These are phyloP conservation scores for Idaea aversata DNA, from an alignment of 2,888 invertebrate species.

Conservation along the genomic window DNA sequence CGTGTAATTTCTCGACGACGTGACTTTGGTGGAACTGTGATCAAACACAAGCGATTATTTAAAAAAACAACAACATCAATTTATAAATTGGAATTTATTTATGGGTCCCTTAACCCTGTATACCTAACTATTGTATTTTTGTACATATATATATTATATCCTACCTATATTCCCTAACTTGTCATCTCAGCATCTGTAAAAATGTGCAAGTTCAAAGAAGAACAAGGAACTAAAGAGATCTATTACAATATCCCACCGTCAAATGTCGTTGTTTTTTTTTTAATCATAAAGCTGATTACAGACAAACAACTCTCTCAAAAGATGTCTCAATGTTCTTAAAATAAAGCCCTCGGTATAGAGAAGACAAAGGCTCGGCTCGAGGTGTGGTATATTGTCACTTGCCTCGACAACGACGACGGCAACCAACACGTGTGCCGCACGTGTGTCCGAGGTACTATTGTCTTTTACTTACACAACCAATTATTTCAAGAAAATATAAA, in stretches of 20 bases:
- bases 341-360: conserved; percentile 11
- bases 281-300: background rate
- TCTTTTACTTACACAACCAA: conserved; percentile 35
- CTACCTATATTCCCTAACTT: background rate
- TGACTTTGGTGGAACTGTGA: no score
- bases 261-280: background rate
- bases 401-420: no score
- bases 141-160: background rate
- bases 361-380: conserved; percentile 31
- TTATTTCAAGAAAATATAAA: conserved; percentile 20
- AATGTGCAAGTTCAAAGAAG: background rate
- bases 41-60: no score
- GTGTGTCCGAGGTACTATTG: conserved; percentile 56
- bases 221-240: background rate
- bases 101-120: no score
- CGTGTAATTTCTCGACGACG: no score
- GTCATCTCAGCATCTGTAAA: background rate
- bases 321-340: conserved; percentile 8
- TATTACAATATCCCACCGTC: background rate
- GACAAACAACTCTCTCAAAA: conserved; percentile 19
- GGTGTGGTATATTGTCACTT: conserved; percentile 31
- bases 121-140: no score
- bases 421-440: conserved; percentile 54
- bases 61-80: no score
- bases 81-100: no score